Evolutionary conservation across 2,113 vertebrate species (phyloP).

Genomic region (Nettapus auritus): DNA sequence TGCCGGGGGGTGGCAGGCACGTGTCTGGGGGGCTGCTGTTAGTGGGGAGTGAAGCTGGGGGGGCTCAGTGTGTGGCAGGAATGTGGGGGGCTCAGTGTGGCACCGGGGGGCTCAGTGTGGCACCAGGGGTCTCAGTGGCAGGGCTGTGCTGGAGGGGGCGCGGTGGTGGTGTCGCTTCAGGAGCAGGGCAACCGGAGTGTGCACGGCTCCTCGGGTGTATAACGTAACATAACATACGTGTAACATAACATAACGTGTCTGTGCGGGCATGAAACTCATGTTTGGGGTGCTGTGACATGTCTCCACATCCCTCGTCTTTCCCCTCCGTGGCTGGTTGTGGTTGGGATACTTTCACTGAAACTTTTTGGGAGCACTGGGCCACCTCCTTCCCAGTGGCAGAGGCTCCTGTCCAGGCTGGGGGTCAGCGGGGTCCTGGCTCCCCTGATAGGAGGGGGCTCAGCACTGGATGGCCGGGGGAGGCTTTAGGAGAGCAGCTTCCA

Average conservation of each 20-base stretch:
- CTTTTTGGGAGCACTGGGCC: rapidly evolving
- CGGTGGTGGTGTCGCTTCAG: background rate
- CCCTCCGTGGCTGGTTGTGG: background rate
- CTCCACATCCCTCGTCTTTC: background rate
- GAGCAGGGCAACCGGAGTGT: background rate
- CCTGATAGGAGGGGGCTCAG: rapidly evolving
- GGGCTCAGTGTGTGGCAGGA: background rate
- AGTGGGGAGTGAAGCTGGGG: background rate
- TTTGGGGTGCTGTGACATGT: no score
- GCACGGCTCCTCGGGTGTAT: background rate
- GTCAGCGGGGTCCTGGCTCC: background rate
- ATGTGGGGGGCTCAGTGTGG: background rate
- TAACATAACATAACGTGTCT: no score
- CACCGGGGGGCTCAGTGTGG: background rate
- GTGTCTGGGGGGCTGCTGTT: background rate
- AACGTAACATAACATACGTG: rapidly evolving
- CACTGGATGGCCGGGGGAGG: background rate
- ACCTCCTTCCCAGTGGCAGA: background rate
- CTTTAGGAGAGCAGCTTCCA: background rate
- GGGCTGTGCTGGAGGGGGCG: rapidly evolving
- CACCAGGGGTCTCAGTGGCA: background rate
- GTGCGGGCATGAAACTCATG: no score
- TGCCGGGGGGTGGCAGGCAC: background rate
- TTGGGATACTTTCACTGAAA: background rate
- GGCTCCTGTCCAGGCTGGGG: background rate